Conservation (phyloP, 2,113 vertebrate genomes). For the Trogon melanurus region DNA sequence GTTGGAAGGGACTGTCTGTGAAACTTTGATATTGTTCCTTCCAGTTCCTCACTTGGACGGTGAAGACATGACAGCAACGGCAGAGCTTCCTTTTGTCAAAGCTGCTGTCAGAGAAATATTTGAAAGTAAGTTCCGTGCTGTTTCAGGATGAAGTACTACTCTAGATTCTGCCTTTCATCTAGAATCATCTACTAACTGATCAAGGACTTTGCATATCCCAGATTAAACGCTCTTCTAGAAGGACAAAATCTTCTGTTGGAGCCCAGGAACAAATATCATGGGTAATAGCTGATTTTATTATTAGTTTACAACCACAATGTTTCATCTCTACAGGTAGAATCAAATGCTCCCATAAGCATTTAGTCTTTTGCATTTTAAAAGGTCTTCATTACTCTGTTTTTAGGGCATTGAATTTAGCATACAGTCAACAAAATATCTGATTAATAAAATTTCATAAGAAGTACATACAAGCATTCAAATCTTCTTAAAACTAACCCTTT, state of each 20-base stretch:
- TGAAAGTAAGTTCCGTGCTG: background rate
- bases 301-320: background rate
- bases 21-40: background rate
- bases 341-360: background rate
- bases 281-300: background rate
- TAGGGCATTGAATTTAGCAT: background rate
- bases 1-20: background rate
- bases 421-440: background rate
- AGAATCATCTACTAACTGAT: background rate
- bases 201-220: background rate
- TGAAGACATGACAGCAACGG: background rate
- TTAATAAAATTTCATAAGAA: too few relatives aligned
- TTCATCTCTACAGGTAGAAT: background rate
- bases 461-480: background rate
- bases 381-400: background rate
- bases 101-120: constrained; percentile 13
- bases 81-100: constrained; percentile 27
- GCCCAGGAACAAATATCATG: background rate
- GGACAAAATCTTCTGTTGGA: background rate
- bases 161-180: background rate
- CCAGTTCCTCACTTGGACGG: background rate
- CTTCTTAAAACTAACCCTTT: background rate
- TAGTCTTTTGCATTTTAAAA: background rate
- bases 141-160: background rate
- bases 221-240: background rate